phyloP scores from a whole-genome alignment of 1,140 invertebrate genomes.

The Brachionus calyciflorus region DNA sequence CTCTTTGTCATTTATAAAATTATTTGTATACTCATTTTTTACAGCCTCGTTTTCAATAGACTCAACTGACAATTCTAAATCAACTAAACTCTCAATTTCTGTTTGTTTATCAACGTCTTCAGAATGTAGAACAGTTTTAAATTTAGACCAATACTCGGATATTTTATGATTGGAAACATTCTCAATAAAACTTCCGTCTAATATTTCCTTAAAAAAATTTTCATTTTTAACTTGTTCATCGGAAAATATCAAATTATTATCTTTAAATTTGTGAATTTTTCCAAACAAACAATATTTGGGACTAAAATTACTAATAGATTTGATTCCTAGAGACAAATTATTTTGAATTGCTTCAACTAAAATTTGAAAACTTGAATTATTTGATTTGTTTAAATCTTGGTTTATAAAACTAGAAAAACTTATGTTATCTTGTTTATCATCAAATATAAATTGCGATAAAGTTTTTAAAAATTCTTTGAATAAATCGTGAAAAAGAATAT shows the following conservation, averaged over 20 bases:
- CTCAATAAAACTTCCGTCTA: background rate
- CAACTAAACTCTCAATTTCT: background rate
- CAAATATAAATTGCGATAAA: background rate
- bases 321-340: no score
- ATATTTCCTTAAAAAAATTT: background rate
- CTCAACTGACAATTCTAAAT: background rate
- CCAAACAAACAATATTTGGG: slow-evolving; percentile 8
- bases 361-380: no score
- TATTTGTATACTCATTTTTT: background rate
- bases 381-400: no score
- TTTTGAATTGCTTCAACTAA: no score
- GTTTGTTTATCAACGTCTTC: background rate
- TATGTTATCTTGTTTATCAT: background rate
- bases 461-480: background rate
- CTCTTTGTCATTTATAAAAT: background rate
- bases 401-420: no score
- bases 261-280: background rate
- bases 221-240: background rate
- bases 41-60: background rate
- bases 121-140: background rate
- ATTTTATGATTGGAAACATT: background rate
- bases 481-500: no score
- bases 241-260: background rate
- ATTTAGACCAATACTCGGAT: background rate
- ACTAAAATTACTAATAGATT: no score